phyloP scores from a whole-genome alignment of 2,888 invertebrate species.

The Mayetiola destructor region DNA sequence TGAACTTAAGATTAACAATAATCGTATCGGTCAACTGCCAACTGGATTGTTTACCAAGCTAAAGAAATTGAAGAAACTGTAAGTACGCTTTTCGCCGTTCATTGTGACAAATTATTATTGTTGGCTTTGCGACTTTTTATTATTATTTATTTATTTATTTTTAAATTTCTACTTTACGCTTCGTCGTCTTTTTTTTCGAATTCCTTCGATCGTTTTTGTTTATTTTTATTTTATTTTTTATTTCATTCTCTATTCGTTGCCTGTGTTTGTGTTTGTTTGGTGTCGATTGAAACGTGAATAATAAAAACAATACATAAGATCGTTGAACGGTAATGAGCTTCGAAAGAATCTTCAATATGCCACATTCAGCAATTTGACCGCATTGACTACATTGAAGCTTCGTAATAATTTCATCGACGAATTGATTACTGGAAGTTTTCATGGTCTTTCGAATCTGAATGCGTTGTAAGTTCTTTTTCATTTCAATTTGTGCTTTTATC shows the following conservation, averaged over 20 bases:
- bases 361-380: constrained; percentile 61
- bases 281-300: neutral
- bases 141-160: neutral
- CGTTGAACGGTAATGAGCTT: constrained; percentile 61
- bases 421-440: constrained; percentile 81
- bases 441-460: constrained; percentile 61
- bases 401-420: constrained; percentile 64
- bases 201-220: neutral
- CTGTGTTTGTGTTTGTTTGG: neutral
- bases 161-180: neutral
- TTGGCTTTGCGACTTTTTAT: neutral
- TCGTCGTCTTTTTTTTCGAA: neutral
- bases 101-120: no score
- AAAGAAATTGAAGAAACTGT: constrained; percentile 25
- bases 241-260: neutral
- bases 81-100: constrained; percentile 2
- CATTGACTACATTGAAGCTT: constrained; percentile 59
- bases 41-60: constrained; percentile 54
- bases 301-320: neutral
- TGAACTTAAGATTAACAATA: constrained; percentile 65
- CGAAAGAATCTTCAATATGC: constrained; percentile 58
- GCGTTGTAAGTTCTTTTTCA: constrained; percentile 38
- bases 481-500: constrained; percentile 1
- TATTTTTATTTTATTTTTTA: neutral
- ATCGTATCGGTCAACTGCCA: constrained; percentile 53